phyloP scores from a whole-genome alignment of 1,140 invertebrate species.

The Diorhabda sublineata region DNA sequence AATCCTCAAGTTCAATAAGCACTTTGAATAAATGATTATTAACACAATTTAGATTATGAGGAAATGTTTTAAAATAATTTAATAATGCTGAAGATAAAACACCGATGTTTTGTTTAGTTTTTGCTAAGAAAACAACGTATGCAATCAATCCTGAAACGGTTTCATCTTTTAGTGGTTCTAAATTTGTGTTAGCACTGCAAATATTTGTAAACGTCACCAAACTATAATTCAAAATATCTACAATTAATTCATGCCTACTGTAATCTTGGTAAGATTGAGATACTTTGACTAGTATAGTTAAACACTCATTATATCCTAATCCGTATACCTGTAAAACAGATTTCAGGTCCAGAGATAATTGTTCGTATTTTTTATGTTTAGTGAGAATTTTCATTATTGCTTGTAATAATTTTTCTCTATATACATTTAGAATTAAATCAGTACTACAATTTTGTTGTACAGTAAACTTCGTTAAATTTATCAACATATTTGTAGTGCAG shows the following conservation, averaged over 20 bases:
- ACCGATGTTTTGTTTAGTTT: conserved; percentile 18
- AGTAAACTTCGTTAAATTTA: conserved; percentile 45
- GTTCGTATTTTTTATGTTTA: conserved; percentile 38
- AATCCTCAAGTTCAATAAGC: conserved; percentile 41
- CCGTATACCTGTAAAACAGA: conserved; percentile 25
- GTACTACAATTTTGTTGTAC: conserved; percentile 39
- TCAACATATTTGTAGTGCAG: conserved; percentile 49
- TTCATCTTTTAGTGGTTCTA: conserved; percentile 22
- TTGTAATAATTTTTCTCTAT: conserved; percentile 48
- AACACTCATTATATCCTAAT: conserved; percentile 25
- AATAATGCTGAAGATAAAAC: conserved; percentile 21
- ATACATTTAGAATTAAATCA: conserved; percentile 45
- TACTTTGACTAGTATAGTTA: conserved; percentile 16
- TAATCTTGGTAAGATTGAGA: conserved; percentile 7
- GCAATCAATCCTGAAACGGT: background rate
- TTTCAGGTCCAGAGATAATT: conserved; percentile 28
- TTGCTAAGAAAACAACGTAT: background rate
- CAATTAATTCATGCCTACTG: conserved; percentile 11
- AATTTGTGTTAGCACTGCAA: conserved; percentile 15
- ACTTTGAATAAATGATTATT: conserved; percentile 50
- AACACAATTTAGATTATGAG: conserved; percentile 52
- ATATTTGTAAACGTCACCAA: conserved; percentile 22
- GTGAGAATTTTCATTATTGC: conserved; percentile 48
- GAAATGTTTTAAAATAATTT: conserved; percentile 56
- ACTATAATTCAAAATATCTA: conserved; percentile 22